Conservation (phyloP, 2,797 vertebrate genomes). For the Loriculus beryllinus region DNA sequence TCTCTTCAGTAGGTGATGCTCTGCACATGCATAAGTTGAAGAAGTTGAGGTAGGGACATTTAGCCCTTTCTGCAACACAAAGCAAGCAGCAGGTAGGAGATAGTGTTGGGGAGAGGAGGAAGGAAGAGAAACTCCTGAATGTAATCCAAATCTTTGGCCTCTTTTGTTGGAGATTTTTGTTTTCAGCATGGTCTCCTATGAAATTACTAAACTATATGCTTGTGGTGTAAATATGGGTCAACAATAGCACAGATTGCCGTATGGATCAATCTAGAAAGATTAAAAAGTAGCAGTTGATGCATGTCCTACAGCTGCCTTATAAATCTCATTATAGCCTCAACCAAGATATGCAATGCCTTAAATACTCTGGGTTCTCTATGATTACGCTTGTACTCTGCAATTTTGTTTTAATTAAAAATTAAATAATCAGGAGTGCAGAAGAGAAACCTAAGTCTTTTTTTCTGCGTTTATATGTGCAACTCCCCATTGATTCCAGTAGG, state of each 20-base stretch:
- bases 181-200: neutral
- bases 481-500: slow-evolving; percentile 2
- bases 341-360: neutral
- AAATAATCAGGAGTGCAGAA: neutral
- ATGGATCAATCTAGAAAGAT: slow-evolving; percentile 5
- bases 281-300: neutral
- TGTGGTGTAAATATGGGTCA: neutral
- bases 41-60: neutral
- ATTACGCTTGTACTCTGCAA: neutral
- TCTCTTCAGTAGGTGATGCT: neutral
- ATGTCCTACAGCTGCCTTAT: neutral
- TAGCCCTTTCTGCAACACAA: neutral
- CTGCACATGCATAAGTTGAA: rapidly evolving
- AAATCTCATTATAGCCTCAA: neutral
- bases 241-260: neutral
- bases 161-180: neutral
- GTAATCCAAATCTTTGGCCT: neutral
- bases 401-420: slow-evolving; percentile 9
- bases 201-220: neutral
- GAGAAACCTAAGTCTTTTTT: neutral
- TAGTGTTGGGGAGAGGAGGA: neutral
- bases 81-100: neutral
- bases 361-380: neutral
- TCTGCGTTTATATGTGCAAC: neutral
- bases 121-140: neutral